Evolutionary conservation across 2,888 invertebrate species (phyloP).

Genomic region (Conus canariensis): DNA sequence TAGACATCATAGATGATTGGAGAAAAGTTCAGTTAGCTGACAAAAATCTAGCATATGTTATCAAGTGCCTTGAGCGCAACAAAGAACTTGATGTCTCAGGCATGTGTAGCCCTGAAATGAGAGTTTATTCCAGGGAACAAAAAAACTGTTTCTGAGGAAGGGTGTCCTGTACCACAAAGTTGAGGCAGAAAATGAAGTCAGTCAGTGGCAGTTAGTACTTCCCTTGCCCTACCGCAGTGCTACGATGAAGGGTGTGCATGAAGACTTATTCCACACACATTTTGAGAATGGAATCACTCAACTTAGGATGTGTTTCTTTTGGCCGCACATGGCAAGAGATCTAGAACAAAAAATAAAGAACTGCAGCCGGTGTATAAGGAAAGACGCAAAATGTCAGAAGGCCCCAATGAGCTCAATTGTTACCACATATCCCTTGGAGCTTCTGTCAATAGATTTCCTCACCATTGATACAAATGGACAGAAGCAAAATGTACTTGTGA

Average conservation of each 20-base stretch:
- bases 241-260: not conserved
- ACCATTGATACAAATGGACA: not conserved
- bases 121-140: not conserved
- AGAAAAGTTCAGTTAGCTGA: not conserved
- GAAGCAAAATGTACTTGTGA: not conserved
- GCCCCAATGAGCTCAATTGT: not conserved
- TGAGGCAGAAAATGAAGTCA: not conserved
- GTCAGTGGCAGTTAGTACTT: not conserved
- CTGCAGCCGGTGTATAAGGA: not conserved
- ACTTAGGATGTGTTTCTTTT: not conserved
- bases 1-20: not conserved
- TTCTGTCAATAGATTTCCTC: not conserved
- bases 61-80: not conserved
- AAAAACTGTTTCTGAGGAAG: not conserved
- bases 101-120: not conserved
- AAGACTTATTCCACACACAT: not conserved
- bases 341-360: not conserved
- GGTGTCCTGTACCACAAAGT: not conserved
- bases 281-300: not conserved
- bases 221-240: not conserved
- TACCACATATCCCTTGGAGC: not conserved
- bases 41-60: not conserved
- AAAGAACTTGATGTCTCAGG: not conserved
- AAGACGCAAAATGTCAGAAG: not conserved
- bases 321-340: not conserved